These are phyloP conservation scores for Collichthys lucidus DNA, from an alignment of 2,113 vertebrate genomes.

Conservation along the genomic window DNA sequence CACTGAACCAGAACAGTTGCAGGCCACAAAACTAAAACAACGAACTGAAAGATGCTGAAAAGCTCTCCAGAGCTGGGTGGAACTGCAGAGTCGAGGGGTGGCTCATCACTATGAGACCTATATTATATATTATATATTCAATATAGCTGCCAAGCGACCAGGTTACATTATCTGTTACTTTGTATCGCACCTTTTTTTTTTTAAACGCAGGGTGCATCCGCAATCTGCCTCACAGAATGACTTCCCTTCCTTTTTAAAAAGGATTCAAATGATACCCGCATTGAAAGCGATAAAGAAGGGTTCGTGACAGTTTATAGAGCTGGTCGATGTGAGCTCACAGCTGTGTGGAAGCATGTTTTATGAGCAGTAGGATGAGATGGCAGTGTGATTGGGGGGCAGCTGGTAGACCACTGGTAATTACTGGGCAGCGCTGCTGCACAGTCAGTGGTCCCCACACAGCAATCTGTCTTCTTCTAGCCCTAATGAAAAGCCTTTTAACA, in stretches of 20 bases:
- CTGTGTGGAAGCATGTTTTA: conserved; percentile 51
- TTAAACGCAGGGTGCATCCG: not conserved
- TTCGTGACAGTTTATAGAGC: not conserved
- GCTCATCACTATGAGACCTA: not conserved
- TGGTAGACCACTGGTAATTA: conserved; percentile 65
- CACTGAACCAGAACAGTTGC: not conserved
- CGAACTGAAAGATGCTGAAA: too few relatives aligned
- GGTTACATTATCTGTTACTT: not conserved
- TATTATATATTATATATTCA: too few relatives aligned
- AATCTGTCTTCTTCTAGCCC: conserved; percentile 74
- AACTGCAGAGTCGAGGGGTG: too few relatives aligned
- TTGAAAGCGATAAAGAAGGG: not conserved
- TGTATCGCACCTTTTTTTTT: not conserved
- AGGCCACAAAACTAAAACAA: not conserved
- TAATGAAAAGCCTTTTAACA: conserved; percentile 82
- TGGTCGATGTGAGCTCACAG: conserved; percentile 19
- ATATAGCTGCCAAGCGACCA: not conserved
- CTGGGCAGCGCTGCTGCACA: conserved; percentile 60
- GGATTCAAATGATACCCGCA: not conserved
- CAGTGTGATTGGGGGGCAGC: conserved; percentile 61
- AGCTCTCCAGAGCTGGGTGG: too few relatives aligned
- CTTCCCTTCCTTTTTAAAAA: not conserved
- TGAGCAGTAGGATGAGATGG: conserved; percentile 38
- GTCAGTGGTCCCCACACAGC: conserved; percentile 68
- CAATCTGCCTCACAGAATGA: not conserved